These are phyloP conservation scores for Balaenoptera acutorostrata DNA, from an alignment of 2,113 vertebrate species.

Conservation along the genomic window DNA sequence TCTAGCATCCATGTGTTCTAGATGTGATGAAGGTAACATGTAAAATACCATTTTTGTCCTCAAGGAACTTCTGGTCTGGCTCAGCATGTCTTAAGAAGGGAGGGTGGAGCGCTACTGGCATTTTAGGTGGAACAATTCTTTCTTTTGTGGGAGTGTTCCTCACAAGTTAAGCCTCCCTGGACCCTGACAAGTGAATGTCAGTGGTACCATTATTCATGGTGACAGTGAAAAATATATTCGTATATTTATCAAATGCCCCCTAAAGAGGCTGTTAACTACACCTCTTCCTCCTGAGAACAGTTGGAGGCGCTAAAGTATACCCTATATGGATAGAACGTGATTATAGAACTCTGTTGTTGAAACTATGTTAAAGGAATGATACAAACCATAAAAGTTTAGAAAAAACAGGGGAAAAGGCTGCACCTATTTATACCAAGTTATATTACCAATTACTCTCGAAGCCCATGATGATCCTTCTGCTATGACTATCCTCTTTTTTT, in stretches of 20 bases:
- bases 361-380: not conserved
- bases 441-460: not conserved
- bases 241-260: not conserved
- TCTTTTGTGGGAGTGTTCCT: not conserved
- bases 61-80: not conserved
- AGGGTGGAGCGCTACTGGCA: no score
- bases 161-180: not conserved
- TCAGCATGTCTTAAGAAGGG: not conserved
- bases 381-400: not conserved
- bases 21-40: not conserved
- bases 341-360: not conserved
- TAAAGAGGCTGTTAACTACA: not conserved
- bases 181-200: not conserved
- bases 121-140: not conserved
- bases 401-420: not conserved
- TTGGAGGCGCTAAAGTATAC: not conserved
- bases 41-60: not conserved
- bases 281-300: not conserved
- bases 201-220: not conserved
- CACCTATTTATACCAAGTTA: not conserved
- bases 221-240: not conserved
- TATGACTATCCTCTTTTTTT: not conserved
- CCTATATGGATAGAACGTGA: not conserved
- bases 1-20: not conserved
- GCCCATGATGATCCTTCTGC: not conserved